A percentile compares a stretch with the other conserved stretches of the same genome.
Conservation (phyloP, 1,140 invertebrate species). For the Anadara kagoshimensis region DNA sequence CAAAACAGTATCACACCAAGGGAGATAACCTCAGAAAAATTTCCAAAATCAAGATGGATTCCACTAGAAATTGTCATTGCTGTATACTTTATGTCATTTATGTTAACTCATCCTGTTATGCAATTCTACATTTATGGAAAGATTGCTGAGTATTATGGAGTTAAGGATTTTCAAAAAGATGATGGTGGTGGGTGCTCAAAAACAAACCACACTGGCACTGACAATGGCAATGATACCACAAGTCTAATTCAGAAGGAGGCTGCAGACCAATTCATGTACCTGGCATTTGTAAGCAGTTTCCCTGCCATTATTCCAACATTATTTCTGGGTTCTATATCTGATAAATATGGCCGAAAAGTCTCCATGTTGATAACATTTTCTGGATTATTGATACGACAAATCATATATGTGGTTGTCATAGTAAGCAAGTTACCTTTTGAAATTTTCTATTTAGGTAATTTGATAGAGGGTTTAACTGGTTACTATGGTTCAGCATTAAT, state of each 20-base stretch:
- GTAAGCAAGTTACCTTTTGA: slow-evolving; percentile 8
- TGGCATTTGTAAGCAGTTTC: slow-evolving; percentile 22
- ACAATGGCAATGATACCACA: background rate
- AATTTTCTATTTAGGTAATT: slow-evolving; percentile 17
- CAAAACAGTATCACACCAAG: too few species aligned
- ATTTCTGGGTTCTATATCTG: slow-evolving; percentile 23
- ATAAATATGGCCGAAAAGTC: slow-evolving; percentile 22
- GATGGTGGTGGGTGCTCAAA: background rate
- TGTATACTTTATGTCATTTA: slow-evolving; percentile 15
- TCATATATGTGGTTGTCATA: slow-evolving; percentile 20
- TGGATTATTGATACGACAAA: slow-evolving; percentile 24
- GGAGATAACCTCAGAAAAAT: background rate
- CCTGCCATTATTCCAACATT: slow-evolving; percentile 25
- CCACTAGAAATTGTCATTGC: slow-evolving; percentile 19
- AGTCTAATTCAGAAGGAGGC: slow-evolving; percentile 21
- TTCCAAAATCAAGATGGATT: background rate
- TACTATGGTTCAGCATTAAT: slow-evolving; percentile 16
- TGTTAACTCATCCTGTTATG: background rate
- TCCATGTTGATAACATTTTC: slow-evolving; percentile 4
- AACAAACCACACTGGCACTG: background rate
- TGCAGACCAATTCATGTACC: slow-evolving; percentile 18
- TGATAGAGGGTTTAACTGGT: slow-evolving; percentile 23
- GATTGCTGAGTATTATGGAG: slow-evolving; percentile 17
- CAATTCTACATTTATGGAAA: slow-evolving; percentile 25
- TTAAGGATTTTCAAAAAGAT: slow-evolving; percentile 11